Conservation (phyloP, 92 coral and sea anemone genomes). For the Umimayanthus kanabou region DNA sequence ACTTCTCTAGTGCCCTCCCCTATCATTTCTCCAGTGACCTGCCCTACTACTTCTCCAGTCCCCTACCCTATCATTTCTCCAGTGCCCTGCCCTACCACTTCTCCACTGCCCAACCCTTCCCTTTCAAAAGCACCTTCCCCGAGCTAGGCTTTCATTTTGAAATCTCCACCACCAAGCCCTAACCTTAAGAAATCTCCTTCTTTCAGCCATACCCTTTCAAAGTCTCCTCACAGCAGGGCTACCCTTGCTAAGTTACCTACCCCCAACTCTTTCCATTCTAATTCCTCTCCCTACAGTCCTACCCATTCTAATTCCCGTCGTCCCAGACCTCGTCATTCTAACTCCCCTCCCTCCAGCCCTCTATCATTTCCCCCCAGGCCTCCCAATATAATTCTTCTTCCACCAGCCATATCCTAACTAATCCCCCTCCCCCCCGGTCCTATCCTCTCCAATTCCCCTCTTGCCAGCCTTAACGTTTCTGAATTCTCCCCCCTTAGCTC, state of each 20-base stretch:
- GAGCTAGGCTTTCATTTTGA: background rate
- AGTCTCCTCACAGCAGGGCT: background rate
- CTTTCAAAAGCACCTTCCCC: background rate
- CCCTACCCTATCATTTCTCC: background rate
- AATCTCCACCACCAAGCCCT: background rate
- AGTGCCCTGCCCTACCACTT: background rate
- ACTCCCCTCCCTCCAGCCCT: too few species aligned
- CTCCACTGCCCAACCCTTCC: background rate
- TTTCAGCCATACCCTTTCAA: constrained; percentile 4
- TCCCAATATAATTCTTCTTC: too few species aligned
- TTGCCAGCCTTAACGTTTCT: too few species aligned
- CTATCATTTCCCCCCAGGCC: too few species aligned
- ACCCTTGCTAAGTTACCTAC: background rate
- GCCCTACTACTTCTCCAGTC: too few species aligned
- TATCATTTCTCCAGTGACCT: background rate
- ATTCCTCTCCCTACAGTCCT: background rate
- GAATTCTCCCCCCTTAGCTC: background rate
- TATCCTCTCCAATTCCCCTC: background rate
- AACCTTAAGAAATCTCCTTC: background rate
- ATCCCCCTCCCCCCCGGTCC: background rate
- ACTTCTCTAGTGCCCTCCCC: background rate
- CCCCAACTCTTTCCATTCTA: background rate
- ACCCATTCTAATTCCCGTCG: background rate
- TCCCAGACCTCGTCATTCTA: too few species aligned
- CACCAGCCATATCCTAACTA: background rate